These are phyloP conservation scores for Phalacrocorax brasilianus DNA, from an alignment of 2,113 vertebrate species.

Conservation along the genomic window DNA sequence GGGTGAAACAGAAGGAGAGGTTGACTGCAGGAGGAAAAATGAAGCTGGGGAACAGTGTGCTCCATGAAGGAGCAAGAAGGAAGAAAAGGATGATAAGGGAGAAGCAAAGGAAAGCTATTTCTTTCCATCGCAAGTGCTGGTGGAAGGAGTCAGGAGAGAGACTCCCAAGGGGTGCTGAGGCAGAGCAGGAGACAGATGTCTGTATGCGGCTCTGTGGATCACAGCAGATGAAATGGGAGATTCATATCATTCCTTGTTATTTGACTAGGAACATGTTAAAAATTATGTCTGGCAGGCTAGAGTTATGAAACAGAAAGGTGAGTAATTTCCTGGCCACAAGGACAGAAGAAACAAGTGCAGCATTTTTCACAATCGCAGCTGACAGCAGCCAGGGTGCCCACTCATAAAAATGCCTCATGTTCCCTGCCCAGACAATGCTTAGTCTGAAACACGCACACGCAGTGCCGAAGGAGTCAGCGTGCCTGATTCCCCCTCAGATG, in stretches of 20 bases:
- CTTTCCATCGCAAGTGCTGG: rapidly evolving
- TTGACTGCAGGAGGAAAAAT: background rate
- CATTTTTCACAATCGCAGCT: background rate
- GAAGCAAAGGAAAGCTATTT: background rate
- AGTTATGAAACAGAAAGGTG: background rate
- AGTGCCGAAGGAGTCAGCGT: background rate
- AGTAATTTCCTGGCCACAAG: background rate
- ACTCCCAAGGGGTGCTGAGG: background rate
- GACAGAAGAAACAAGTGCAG: background rate
- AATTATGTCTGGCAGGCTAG: background rate
- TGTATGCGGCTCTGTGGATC: background rate
- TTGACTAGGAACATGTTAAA: background rate
- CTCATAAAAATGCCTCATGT: background rate
- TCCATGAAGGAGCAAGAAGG: background rate
- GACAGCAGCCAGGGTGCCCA: background rate
- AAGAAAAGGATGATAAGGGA: background rate
- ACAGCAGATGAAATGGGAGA: background rate
- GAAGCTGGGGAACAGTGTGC: background rate
- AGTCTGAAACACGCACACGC: rapidly evolving
- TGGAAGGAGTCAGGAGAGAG: background rate
- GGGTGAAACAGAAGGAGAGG: background rate
- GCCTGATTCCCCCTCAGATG: background rate
- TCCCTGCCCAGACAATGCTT: rapidly evolving
- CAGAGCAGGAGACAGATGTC: background rate
- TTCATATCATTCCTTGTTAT: background rate